Conservation (phyloP, 2,113 vertebrate species). For the Acanthisitta chloris region DNA sequence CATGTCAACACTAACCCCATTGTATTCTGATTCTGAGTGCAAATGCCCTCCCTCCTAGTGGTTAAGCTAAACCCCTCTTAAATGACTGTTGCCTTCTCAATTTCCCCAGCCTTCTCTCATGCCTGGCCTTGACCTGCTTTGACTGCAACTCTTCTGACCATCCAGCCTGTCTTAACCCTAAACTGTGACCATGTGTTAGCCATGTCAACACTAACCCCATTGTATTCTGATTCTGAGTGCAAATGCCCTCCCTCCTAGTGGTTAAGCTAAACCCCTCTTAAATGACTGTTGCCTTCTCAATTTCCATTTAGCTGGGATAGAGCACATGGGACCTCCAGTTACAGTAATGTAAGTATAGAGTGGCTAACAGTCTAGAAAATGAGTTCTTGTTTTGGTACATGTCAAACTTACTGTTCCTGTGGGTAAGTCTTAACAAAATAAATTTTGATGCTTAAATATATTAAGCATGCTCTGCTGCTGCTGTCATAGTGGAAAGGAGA, state of each 20-base stretch:
- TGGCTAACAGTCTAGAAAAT: neutral
- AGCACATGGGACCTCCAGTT: neutral
- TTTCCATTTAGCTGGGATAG: neutral
- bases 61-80: neutral
- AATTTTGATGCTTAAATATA: neutral
- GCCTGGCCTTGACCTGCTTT: neutral
- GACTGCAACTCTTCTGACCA: neutral
- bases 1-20: rapidly evolving
- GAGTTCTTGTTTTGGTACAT: neutral
- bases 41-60: neutral
- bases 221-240: neutral
- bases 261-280: neutral
- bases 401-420: neutral
- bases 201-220: rapidly evolving
- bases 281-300: neutral
- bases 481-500: neutral
- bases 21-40: neutral
- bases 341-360: neutral
- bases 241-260: neutral
- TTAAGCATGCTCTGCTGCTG: neutral
- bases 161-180: neutral
- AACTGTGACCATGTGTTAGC: neutral
- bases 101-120: too few species aligned
- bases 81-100: neutral
- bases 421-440: neutral